A percentile compares a stretch with the other conserved stretches of the same genome.
These are phyloP conservation scores for Macrochelys suwanniensis DNA, from an alignment of 2,797 vertebrate species.

Conservation along the genomic window DNA sequence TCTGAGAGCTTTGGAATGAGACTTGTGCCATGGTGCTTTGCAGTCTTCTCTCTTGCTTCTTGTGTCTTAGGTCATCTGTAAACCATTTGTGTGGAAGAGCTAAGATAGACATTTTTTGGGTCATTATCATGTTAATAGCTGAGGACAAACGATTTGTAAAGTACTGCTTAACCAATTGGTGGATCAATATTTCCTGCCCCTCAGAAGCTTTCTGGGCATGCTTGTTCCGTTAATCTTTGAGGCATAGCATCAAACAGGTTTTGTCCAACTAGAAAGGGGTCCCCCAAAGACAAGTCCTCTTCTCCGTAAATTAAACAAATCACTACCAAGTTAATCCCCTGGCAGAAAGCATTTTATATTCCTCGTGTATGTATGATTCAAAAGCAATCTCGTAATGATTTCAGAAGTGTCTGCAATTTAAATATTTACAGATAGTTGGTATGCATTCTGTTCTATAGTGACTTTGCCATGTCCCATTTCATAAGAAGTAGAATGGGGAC, in stretches of 20 bases:
- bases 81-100: not conserved
- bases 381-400: fast-evolving
- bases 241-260: not conserved
- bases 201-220: not conserved
- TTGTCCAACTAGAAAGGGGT: not conserved
- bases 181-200: not conserved
- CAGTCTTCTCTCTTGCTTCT: not conserved
- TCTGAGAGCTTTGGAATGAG: not conserved
- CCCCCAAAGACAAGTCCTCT: not conserved
- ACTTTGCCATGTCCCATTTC: fast-evolving
- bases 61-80: not conserved
- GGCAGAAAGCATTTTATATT: not conserved
- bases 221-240: not conserved
- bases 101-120: not conserved
- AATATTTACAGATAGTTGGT: not conserved
- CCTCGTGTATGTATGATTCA: fast-evolving
- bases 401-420: fast-evolving
- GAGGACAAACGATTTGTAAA: not conserved
- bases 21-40: not conserved
- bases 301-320: too few species aligned
- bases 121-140: not conserved
- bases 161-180: too few species aligned
- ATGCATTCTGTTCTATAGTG: not conserved
- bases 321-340: too few species aligned
- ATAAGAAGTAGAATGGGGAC: fast-evolving